phyloP scores from a whole-genome alignment of 37 sponge, comb jelly and placozoan species.

The Tethya wilhelma region DNA sequence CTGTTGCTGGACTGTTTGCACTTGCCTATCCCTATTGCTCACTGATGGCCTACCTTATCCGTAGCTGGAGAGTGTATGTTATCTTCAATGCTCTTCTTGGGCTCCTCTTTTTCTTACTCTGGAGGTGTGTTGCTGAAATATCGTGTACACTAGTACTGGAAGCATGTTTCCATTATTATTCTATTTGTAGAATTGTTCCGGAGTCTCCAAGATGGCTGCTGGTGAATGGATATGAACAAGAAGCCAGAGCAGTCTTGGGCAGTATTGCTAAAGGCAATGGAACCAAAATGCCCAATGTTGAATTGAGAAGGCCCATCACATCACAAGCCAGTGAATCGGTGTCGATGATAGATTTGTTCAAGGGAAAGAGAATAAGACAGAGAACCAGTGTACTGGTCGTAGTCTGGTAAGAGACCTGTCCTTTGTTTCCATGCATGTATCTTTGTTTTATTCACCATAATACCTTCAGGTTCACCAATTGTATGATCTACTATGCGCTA shows the following conservation, averaged over 20 bases:
- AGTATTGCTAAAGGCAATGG: constrained; percentile 62
- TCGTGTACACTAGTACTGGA: neutral
- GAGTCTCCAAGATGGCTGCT: constrained; percentile 84
- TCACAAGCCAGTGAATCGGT: neutral
- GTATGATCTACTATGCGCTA: constrained; percentile 60
- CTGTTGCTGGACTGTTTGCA: constrained; percentile 16
- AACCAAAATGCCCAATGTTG: constrained; percentile 18
- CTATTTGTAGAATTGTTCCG: constrained; percentile 47
- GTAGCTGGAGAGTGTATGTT: constrained; percentile 39
- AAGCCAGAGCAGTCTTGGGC: constrained; percentile 52
- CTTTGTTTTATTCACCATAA: neutral
- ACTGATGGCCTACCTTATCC: constrained; percentile 51
- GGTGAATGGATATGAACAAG: constrained; percentile 28
- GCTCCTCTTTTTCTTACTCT: neutral
- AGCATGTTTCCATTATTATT: neutral
- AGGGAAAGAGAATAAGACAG: constrained; percentile 2
- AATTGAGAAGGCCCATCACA: neutral
- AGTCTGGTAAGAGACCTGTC: constrained; percentile 47
- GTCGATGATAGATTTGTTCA: constrained; percentile 48
- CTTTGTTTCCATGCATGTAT: too few relatives aligned
- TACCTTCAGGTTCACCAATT: constrained; percentile 44
- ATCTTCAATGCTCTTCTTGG: constrained; percentile 2
- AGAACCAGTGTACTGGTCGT: constrained; percentile 30
- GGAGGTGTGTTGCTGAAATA: constrained; percentile 21
- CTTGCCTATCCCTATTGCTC: constrained; percentile 5